Conservation (phyloP, 37 sponge, comb jelly and placozoan genomes). For the Aphrocallistes beatrix region DNA sequence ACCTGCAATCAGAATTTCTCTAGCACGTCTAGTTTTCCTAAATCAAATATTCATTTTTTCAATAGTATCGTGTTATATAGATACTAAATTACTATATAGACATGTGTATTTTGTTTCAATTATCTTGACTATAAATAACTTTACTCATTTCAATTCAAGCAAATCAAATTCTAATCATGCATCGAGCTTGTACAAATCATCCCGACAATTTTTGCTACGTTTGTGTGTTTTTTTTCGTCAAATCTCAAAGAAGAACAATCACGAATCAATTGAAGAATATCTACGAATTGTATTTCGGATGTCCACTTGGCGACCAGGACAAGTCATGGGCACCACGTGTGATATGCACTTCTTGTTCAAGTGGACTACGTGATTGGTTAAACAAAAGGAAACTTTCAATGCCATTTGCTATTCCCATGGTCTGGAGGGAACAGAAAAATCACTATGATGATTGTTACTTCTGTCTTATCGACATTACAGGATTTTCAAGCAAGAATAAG, state of each 20-base stretch:
- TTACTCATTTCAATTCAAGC: no score
- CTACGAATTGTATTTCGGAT: not conserved
- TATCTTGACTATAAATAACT: no score
- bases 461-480: not conserved
- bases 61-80: no score
- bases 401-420: not conserved
- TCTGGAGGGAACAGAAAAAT: not conserved
- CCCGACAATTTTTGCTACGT: not conserved
- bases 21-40: no score
- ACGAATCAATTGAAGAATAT: not conserved
- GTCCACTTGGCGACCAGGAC: not conserved
- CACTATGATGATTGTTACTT: not conserved
- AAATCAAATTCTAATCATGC: no score
- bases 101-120: no score
- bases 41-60: no score
- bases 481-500: not conserved
- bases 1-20: no score
- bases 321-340: not conserved
- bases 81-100: no score
- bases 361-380: no score
- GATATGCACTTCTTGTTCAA: not conserved
- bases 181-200: not conserved
- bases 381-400: no score
- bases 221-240: not conserved
- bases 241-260: not conserved